Conservation (phyloP, 2,888 invertebrate species). For the Crepidodera aurea region DNA sequence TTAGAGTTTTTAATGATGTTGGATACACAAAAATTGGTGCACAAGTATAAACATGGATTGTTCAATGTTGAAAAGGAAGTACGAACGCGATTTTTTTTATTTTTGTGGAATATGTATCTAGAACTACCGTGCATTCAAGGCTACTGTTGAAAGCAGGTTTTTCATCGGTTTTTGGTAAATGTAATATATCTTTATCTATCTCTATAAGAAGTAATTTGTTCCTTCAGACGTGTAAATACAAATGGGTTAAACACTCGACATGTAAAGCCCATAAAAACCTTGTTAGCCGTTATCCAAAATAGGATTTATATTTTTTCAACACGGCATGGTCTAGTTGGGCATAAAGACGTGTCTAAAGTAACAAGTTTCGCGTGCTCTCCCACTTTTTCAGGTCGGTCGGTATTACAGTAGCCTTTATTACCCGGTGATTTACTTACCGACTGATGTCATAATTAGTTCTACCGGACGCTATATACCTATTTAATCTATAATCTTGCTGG, state of each 20-base stretch:
- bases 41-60: neutral
- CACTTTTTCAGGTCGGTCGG: conserved; percentile 16
- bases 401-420: conserved; percentile 16
- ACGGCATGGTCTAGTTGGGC: conserved; percentile 9
- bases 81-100: too few species aligned
- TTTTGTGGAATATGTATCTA: too few species aligned
- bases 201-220: neutral
- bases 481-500: neutral
- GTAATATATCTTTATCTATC: neutral
- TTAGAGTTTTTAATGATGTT: conserved; percentile 18
- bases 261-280: conserved; percentile 14
- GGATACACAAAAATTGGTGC: neutral
- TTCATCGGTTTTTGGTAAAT: too few species aligned
- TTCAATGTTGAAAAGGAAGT: neutral
- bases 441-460: conserved; percentile 20
- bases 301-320: conserved; percentile 26
- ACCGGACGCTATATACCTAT: neutral
- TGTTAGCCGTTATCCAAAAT: conserved; percentile 21
- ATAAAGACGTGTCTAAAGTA: conserved; percentile 8
- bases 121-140: too few species aligned
- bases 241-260: neutral
- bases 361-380: conserved; percentile 13
- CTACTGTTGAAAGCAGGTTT: too few species aligned
- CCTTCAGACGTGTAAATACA: neutral
- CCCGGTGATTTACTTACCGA: conserved; percentile 9